A percentile compares a stretch with the other conserved stretches of the same genome.
phyloP scores from a whole-genome alignment of 2,888 invertebrate genomes.

The Nemurella pictetii region DNA sequence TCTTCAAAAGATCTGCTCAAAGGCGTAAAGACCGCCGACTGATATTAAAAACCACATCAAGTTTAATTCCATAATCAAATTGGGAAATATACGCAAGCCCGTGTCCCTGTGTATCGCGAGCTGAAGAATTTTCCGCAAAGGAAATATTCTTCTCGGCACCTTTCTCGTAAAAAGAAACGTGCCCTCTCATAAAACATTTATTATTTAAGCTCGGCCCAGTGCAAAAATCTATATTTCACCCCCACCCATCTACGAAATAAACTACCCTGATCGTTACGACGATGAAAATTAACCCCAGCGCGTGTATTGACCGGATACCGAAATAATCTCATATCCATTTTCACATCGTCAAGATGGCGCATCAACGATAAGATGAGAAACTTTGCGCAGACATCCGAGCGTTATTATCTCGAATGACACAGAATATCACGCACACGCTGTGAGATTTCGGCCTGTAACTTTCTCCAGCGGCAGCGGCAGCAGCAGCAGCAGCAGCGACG shows the following conservation, averaged over 20 bases:
- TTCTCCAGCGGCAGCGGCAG: too few species aligned
- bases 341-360: background rate
- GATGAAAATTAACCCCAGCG: background rate
- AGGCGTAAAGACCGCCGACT: conserved; percentile 2
- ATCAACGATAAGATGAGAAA: too few species aligned
- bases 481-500: too few species aligned
- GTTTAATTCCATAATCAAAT: conserved; percentile 3
- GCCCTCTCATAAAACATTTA: background rate
- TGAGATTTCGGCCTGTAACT: background rate
- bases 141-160: background rate
- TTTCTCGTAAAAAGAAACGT: background rate
- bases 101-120: background rate
- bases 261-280: background rate
- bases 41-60: conserved; percentile 23
- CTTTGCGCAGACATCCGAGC: background rate
- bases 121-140: background rate
- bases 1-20: background rate
- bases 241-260: background rate
- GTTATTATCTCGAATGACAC: background rate
- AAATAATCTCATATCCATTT: background rate
- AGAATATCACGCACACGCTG: background rate
- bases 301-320: background rate
- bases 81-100: background rate
- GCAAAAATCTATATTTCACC: background rate
- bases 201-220: background rate